Evolutionary conservation across 2,888 invertebrate species (phyloP).

Genomic region (Lydus trimaculatus): DNA sequence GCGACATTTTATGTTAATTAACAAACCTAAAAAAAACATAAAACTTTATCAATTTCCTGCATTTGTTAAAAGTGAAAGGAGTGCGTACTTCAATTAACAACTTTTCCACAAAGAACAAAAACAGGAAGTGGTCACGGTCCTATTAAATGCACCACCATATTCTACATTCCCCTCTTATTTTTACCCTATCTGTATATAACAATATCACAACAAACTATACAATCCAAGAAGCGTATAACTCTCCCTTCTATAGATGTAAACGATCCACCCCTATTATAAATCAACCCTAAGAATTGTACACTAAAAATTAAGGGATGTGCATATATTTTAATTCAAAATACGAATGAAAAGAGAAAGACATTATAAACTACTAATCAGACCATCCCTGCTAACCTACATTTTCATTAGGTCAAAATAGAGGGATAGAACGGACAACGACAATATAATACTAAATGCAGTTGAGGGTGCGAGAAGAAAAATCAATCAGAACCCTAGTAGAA

Average conservation of each 20-base stretch:
- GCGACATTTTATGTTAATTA: no score
- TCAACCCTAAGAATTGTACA: constrained; percentile 23
- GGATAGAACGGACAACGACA: constrained; percentile 3
- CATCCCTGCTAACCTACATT: constrained; percentile 33
- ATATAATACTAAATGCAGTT: constrained; percentile 12
- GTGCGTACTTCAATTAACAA: background rate
- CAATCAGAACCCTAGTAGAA: constrained; percentile 9
- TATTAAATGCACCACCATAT: constrained; percentile 9
- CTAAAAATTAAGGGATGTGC: constrained; percentile 12
- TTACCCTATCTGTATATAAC: constrained; percentile 17
- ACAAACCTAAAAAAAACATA: no score
- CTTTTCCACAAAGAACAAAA: background rate
- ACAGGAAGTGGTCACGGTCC: background rate
- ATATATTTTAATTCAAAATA: background rate
- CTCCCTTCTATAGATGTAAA: background rate
- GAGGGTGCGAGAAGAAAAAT: constrained; percentile 11
- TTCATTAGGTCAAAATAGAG: constrained; percentile 30
- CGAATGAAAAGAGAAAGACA: background rate
- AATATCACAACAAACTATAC: background rate
- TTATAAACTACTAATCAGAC: constrained; percentile 29
- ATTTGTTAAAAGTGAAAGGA: background rate
- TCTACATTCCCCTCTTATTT: constrained; percentile 21
- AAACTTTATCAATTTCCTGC: background rate
- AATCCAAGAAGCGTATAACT: background rate
- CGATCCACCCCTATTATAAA: constrained; percentile 25